Base-by-base conservation (phyloP, 2,888 invertebrate species). In the Meteorus colon region DNA sequence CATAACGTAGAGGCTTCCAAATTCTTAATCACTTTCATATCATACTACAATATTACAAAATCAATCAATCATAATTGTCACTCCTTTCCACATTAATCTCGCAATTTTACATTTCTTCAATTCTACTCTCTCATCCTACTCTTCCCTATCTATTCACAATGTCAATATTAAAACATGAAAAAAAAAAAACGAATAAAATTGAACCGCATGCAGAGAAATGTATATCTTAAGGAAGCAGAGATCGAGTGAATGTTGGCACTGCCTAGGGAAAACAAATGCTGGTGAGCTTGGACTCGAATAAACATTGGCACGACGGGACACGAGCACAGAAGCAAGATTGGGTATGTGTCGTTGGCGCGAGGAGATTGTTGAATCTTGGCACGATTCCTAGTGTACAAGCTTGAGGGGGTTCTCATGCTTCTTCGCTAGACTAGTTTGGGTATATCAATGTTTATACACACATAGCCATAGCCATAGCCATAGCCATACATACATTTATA, bases 291-390 rank as follows among this genome's bases (percentile, higher is more conserved):
- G 77, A 83, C 82, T 78, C 80, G 81, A 81, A 82, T 84, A 84
- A 85, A 85, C 84, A 82, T 82, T 78, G 78, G 71, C 74, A 72
- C 76, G 75, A 66, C 29, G 31, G 59, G 19, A 55, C 55, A 71
- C 51, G 66, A 68, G 70, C 73, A 77, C 77, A 77, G 79, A 75
- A 73, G 78, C 77, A 72, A 79, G 27, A 59, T 24, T 65, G 27
- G 76, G 34, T 77, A 59, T 59, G 60, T 74, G 68, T 76, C 73
- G 67, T 75, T 75, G 67, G 74, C 70, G 41, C 68, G 48, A 59
- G 77, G 76, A 80, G 78, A 84, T 83, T 81, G 82, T 82, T 80
- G 82, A 86, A 84, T 83, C 85, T 86, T 87, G 87, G 87, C 86
- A 86, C 85, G 82, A 84, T 82, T 85, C 79, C 83, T 83, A 76